Evolutionary conservation across 2,113 vertebrate species (phyloP).

Genomic region (Mystacornis crossleyi): DNA sequence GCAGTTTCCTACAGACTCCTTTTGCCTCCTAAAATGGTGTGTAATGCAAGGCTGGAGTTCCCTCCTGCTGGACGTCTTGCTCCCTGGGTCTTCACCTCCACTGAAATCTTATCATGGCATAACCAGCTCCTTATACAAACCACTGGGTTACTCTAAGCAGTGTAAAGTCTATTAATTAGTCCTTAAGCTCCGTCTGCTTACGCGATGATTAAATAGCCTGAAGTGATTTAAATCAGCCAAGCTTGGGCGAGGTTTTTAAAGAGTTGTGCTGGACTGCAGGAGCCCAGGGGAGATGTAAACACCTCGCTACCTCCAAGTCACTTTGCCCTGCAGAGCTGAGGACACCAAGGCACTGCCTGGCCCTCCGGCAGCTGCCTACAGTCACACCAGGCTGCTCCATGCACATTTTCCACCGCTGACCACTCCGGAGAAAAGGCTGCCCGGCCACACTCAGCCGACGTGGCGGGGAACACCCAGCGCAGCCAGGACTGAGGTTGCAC

Average conservation of each 20-base stretch:
- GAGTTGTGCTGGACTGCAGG: neutral
- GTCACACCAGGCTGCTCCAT: neutral
- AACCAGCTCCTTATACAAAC: neutral
- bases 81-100: neutral
- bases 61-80: neutral
- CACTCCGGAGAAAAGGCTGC: neutral
- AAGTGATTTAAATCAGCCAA: neutral
- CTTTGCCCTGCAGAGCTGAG: neutral
- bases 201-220: neutral
- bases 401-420: rapidly evolving
- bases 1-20: neutral
- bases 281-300: neutral
- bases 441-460: rapidly evolving
- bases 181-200: neutral
- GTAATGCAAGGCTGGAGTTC: neutral
- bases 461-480: neutral
- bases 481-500: neutral
- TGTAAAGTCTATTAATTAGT: neutral
- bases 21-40: neutral
- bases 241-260: neutral
- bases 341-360: neutral
- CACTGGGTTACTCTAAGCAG: neutral
- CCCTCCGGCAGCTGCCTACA: neutral
- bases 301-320: neutral
- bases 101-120: neutral